Evolutionary conservation across 2,797 vertebrate species (phyloP), one percentile per base, ranked within the genome.

Genomic region (Ceyx erithaca): DNA sequence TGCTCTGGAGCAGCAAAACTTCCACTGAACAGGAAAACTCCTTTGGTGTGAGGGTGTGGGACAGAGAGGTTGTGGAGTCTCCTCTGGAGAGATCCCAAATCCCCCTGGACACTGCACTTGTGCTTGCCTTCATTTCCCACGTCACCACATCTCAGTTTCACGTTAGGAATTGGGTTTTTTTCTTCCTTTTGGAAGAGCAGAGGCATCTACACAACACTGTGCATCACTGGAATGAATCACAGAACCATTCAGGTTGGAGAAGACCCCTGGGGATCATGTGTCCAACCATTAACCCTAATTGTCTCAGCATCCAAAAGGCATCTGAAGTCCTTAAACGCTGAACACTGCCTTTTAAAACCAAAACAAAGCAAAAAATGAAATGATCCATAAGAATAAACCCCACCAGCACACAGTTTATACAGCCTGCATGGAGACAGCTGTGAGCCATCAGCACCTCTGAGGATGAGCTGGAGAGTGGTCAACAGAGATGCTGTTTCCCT

Each of bases 401-500:
- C 12, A 14, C 41, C 57, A 40, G 57, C 48, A 1, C 51, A 14
- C 1, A 3, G 35, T 5, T 17, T 19, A 1, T 2, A 4, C 19
- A 17, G 26, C 37, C 23, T 8, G 14, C 2, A 4, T 19, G 17
- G 17, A 55, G 33, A 52, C 4, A 8, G 17, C 2, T 23, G 18
- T 1, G 59, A 69, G 55, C 1, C 7, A 2, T 66, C 46, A 6
- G 64, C 3, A n/a, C 21, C 37, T 21, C 63, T 33, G 7, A 37
- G n/a, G 66, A 12, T 10, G 52, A 28, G 2, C n/a, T 0, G 23
- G 22, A 4, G n/a, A 69, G 40, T 5, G 31, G 22, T 3, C 63
- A 58, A 41, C 68, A 52, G 14, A 41, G 49, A 31, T 3, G 9
- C 9, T 17, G 9, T 10, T 64, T 40, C 10, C 18, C 52, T 49